Evolutionary conservation across 2,113 vertebrate genomes (phyloP).

Genomic region (Gambusia holbrooki): DNA sequence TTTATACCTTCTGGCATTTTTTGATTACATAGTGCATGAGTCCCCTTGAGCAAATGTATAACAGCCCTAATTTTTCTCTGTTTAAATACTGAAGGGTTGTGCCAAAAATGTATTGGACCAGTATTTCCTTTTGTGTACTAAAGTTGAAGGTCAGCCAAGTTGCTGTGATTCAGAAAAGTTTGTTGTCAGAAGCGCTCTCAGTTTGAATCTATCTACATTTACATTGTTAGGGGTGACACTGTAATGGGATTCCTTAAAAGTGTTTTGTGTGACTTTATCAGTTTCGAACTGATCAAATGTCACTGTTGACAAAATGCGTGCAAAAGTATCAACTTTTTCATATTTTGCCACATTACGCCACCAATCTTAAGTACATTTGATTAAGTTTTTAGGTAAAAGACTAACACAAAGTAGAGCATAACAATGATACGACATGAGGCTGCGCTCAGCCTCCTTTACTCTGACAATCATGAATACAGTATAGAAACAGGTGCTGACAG

Average conservation of each 20-base stretch:
- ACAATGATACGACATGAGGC: not conserved
- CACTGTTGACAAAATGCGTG: not conserved
- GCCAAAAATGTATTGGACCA: not conserved
- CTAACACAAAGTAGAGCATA: not conserved
- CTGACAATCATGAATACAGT: no score
- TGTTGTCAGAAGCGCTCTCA: not conserved
- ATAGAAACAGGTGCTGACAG: not conserved
- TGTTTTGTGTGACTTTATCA: not conserved
- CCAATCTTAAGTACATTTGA: not conserved
- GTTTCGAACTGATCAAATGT: not conserved
- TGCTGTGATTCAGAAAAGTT: not conserved
- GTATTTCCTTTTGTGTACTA: not conserved
- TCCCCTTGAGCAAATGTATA: not conserved
- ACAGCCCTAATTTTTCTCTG: not conserved
- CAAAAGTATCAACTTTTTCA: not conserved
- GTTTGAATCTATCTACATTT: not conserved
- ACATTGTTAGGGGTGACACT: not conserved
- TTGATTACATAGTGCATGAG: not conserved
- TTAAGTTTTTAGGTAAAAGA: not conserved
- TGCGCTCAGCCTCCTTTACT: no score
- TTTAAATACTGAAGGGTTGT: not conserved
- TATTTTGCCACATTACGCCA: not conserved
- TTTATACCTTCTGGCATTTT: not conserved
- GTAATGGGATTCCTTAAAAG: slow-evolving; percentile 8
- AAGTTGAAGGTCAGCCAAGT: slow-evolving; percentile 1